These are phyloP conservation scores for Cosmopolites sordidus DNA, from an alignment of 2,888 invertebrate genomes.

Conservation along the genomic window DNA sequence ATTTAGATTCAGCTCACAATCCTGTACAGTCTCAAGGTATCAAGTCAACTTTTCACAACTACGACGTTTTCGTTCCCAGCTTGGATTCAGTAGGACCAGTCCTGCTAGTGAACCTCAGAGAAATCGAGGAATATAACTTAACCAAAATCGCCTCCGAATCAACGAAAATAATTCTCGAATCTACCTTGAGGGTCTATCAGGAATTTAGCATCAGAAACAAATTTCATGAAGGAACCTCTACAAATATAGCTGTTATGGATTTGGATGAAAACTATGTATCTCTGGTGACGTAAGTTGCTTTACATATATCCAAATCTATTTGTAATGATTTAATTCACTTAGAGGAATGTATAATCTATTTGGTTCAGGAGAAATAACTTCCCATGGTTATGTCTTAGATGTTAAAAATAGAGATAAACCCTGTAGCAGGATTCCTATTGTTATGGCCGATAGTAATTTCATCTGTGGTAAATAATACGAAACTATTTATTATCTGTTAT, in stretches of 20 bases:
- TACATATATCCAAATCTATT: neutral
- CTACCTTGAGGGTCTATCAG: constrained; percentile 37
- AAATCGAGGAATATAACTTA: constrained; percentile 40
- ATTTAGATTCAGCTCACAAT: constrained; percentile 38
- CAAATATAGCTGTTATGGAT: constrained; percentile 64
- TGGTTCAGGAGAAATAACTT: constrained; percentile 51
- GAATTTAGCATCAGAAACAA: constrained; percentile 37
- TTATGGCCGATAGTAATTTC: constrained; percentile 43
- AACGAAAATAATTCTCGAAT: constrained; percentile 35
- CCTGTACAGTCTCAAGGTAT: constrained; percentile 35
- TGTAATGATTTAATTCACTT: constrained; percentile 9
- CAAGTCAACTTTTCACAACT: constrained; percentile 38
- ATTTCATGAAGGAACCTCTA: constrained; percentile 49
- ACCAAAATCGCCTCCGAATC: constrained; percentile 30
- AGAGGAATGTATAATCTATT: constrained; percentile 56
- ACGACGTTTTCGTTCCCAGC: constrained; percentile 43
- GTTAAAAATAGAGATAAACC: constrained; percentile 33
- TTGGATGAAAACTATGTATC: constrained; percentile 63
- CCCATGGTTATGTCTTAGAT: constrained; percentile 55
- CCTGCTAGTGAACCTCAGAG: constrained; percentile 39
- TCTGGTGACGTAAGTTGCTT: constrained; percentile 58
- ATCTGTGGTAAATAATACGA: constrained; percentile 46
- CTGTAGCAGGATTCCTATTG: constrained; percentile 44
- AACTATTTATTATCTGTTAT: neutral
- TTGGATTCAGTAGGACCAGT: constrained; percentile 37